Evolutionary conservation across 2,113 vertebrate genomes (phyloP).

Genomic region (Barbus barbus): DNA sequence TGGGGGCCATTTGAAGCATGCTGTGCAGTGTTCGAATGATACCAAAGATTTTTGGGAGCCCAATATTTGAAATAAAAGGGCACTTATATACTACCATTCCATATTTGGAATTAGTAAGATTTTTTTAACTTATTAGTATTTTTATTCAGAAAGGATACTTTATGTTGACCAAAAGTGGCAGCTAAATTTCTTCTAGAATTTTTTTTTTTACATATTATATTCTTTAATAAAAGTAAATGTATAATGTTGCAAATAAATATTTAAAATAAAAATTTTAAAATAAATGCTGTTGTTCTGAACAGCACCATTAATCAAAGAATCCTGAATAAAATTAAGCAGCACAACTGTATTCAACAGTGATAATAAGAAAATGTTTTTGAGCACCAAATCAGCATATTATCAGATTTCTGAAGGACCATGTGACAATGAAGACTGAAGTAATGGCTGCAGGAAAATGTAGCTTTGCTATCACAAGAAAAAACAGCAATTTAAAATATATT

Average conservation of each 20-base stretch:
- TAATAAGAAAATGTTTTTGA: neutral
- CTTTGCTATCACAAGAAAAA: neutral
- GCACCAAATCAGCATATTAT: neutral
- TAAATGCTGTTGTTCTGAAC: neutral
- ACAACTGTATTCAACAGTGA: too few species aligned
- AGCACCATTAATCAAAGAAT: neutral
- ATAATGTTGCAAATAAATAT: too few species aligned
- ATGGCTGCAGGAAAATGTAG: neutral
- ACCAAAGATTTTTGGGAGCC: neutral
- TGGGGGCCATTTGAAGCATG: neutral
- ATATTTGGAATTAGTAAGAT: neutral
- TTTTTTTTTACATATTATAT: too few species aligned
- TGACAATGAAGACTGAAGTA: neutral
- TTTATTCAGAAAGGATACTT: too few species aligned
- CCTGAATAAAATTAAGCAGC: too few species aligned
- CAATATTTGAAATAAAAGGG: neutral
- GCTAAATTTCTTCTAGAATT: too few species aligned
- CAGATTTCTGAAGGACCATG: neutral
- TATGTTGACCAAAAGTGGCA: too few species aligned
- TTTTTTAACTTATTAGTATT: neutral
- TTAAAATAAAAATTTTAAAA: too few species aligned
- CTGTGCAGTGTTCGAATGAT: neutral
- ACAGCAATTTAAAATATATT: neutral
- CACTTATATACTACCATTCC: neutral
- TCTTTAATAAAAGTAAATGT: too few species aligned